Evolutionary conservation across 2,888 invertebrate species (phyloP), one percentile per base, ranked within the genome.

Genomic region (Hemistola chrysoprasaria): DNA sequence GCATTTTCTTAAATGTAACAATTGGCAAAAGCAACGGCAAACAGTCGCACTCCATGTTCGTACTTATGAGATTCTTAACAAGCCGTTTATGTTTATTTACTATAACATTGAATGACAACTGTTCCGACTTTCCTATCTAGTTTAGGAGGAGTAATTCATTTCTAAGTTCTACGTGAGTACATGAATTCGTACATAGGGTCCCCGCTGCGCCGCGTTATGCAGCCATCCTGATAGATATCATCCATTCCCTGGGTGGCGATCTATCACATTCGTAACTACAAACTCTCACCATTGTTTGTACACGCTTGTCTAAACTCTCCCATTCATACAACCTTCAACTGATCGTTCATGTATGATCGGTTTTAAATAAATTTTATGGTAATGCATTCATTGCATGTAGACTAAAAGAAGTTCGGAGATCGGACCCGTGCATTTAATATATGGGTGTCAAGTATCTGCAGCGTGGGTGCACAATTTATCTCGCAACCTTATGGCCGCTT

Each of bases 361-460:
- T 66, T 69, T 60, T 58, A 71, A 77, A 78, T 78, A 73, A 64
- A 68, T 72, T 78, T 77, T 77, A 79, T 80, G 76, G 60, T 79
- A 72, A 79, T 78, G 73, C 71, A 71, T 68, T 62, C 62, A 64
- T 69, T 73, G 67, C 63, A 57, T 67, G 57, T 65, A 68, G 68
- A 68, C 56, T 59, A 63, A 69, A 71, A 65, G 72, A 70, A 67
- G 71, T 69, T 69, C 63, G 57, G 65, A 68, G 63, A 71, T 65
- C 62, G 58, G 62, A 78, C 43, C 41, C 47, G 48, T 48, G 52
- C 50, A 47, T 52, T 50, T 50, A 43, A 50, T 80, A 69, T 78
- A 69, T 70, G 77, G 78, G 66, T 65, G 56, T 72, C 72, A 70
- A 78, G 79, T 78, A 78, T 71, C 60, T 55, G 52, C 50, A 49